Evolutionary conservation across 2,797 vertebrate species (phyloP), one percentile per base, ranked within the genome.

Genomic region (Sciurus vulgaris): DNA sequence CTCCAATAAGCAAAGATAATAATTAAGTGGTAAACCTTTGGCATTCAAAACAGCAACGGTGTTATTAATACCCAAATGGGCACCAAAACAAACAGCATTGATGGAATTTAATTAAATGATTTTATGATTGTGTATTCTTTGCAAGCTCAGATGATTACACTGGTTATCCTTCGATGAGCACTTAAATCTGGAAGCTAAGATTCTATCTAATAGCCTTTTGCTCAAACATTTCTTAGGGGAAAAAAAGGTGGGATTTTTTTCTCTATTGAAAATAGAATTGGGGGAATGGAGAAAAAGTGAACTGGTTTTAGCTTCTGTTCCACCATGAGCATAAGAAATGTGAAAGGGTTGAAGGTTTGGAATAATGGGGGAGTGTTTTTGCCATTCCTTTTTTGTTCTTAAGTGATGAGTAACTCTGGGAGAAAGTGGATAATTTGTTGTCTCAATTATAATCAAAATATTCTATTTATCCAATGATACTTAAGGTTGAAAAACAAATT

Each of bases 51-150:
- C 72, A 96, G 86, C 95, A 95, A 69, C 30, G 93, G 94, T 97
- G 93, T 96, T 97, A 98, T 98, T 86, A 97, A 94, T 86, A 89
- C 89, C 82, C 93, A 97, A 96, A 98, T 33, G 86, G 96, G 92
- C 70, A 93, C 61, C 49, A 54, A 87, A 95, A 84, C 83, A 97
- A 97, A 98, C 92, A 97, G 92, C 94, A 96, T 20, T 85, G 89
- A 97, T 91, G 88, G 91, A 93, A 96, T 95, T 96, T 94, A 95
- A 93, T 95, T 95, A 96, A 97, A 95, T 78, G 94, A 86, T 77
- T 97, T 95, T 87, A 92, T 70, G 95, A 96, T 95, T 94, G 94
- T 97, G 93, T 61, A 84, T 96, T 97, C 96, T 92, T 95, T 70
- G 67, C 89, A 95, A 96, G 69, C 91, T 95, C 88, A 97, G 91